Base-by-base conservation (phyloP, 2,113 vertebrate genomes). In the Perca flavescens region DNA sequence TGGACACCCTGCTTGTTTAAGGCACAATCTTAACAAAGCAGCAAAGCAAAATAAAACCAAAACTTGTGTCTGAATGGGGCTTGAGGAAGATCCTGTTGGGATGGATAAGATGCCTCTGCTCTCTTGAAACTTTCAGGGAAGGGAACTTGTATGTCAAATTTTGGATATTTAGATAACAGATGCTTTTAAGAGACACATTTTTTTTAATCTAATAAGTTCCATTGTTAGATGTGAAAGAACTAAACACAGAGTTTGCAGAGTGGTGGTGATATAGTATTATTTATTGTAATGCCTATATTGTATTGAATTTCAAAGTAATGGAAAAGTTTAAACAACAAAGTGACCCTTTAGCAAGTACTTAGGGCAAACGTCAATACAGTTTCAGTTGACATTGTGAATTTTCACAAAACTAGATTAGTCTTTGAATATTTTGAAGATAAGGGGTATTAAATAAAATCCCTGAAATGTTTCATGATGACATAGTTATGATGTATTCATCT, bases 111-210 rank as follows among this genome's bases (percentile, higher is more conserved):
- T 76, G 56, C 75, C 53, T 68, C 34, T n/a, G 53, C 61, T 79
- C 63, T 84, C 74, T 49, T 87, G 79, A 57, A 77, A 86, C 62
- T 31, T 70, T 82, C 28, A 16, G 34, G 1, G 34, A 56, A 19
- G 22, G 58, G 4, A 53, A 70, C 57, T 34, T 43, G 3, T 7
- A 5, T 8, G 22, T 58, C 58, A 69, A 28, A 56, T 50, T 52
- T 40, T 53, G 53, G 34, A 77, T 56, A 54, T 76, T 73, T 17
- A 63, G 14, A 47, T 49, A 72, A 66, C 7, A 80, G 34, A 22
- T 54, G 22, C 16, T 69, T 65, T 69, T 28, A 22, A 34, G 34
- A 60, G 31, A 5, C 16, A 36, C 46, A 14, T 36, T 66, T 53
- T 66, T 53, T 74, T 57, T 6, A 11, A 63, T 63, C 17, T 25